Percentiles rank a stretch among this genome's conserved stretches.
phyloP scores from a whole-genome alignment of 2,113 vertebrate species.

The Bothrops jararaca region DNA sequence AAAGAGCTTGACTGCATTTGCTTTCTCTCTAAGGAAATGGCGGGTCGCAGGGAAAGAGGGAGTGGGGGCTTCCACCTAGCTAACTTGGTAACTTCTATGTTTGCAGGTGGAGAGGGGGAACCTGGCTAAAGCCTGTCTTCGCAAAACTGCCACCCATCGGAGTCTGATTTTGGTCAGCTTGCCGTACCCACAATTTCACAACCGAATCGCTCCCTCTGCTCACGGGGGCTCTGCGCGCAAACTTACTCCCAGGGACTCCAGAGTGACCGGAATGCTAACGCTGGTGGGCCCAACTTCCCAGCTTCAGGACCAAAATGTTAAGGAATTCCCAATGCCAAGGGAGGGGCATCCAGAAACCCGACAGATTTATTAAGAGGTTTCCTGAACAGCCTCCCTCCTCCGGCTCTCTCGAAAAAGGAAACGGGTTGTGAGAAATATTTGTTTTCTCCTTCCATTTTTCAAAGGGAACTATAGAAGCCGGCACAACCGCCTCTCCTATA shows the following conservation, averaged over 20 bases:
- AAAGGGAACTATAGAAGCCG: not conserved
- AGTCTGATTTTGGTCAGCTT: not conserved
- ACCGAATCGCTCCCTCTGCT: too few species aligned
- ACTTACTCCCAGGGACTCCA: not conserved
- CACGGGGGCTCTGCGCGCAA: too few species aligned
- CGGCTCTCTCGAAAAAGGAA: rapidly evolving
- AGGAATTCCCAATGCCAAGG: not conserved
- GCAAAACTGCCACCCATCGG: not conserved
- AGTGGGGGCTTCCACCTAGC: too few species aligned
- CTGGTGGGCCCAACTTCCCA: not conserved
- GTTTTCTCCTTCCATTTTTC: not conserved
- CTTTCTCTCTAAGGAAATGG: not conserved
- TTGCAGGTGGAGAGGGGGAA: not conserved
- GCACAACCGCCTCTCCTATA: not conserved
- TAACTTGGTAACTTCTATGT: not conserved
- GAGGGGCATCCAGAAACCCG: not conserved
- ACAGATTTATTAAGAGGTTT: not conserved
- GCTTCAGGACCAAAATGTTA: too few species aligned
- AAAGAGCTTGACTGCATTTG: not conserved
- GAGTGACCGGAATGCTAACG: too few species aligned
- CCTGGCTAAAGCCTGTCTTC: not conserved
- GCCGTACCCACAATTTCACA: too few species aligned
- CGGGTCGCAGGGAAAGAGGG: not conserved
- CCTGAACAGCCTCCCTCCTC: not conserved
- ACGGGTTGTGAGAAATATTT: not conserved